Conservation (phyloP, 1,140 invertebrate genomes). For the Branchinecta lynchi region DNA sequence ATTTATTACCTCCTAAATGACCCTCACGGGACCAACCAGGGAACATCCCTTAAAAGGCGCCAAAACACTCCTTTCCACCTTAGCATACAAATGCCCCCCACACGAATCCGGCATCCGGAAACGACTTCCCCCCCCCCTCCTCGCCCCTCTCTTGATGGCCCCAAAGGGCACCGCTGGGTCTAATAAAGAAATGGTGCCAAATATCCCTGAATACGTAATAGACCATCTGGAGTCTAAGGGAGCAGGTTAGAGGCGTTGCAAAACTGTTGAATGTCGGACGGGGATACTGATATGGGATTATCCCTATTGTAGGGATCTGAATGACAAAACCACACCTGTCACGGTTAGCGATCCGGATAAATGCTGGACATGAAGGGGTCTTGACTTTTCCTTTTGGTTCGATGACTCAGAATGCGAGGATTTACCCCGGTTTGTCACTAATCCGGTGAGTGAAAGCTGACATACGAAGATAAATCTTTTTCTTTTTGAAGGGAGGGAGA, state of each 20-base stretch:
- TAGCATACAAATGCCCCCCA: neutral
- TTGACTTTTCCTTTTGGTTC: no score
- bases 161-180: neutral
- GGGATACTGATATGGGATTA: conserved; percentile 10
- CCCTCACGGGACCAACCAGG: neutral
- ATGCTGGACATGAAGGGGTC: neutral
- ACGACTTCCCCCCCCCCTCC: neutral
- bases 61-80: neutral
- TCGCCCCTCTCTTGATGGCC: neutral
- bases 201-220: neutral
- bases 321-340: conserved; percentile 10
- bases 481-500: no score
- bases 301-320: neutral
- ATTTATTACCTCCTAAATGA: neutral
- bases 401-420: no score
- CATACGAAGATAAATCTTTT: no score
- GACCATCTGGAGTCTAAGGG: neutral
- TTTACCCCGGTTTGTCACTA: no score
- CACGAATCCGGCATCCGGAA: no score
- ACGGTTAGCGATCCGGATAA: conserved; percentile 5
- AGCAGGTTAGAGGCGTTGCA: neutral
- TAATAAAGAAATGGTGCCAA: neutral
- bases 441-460: no score
- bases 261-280: conserved; percentile 1
- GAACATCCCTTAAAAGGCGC: neutral